Conservation (phyloP, 1,140 invertebrate genomes). For the Hyphantria cunea region DNA sequence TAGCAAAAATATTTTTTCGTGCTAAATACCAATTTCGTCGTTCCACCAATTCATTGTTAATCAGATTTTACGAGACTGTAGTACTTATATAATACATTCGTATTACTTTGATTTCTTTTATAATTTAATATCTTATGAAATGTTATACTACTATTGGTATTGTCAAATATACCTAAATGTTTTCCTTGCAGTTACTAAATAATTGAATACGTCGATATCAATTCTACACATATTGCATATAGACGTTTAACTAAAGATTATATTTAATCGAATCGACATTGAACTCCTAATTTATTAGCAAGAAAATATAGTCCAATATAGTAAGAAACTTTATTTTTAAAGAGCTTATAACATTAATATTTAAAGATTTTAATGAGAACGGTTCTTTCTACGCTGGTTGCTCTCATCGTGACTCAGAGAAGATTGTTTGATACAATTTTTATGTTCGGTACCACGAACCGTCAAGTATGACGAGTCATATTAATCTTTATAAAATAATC, state of each 20-base stretch:
- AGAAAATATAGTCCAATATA: constrained; percentile 36
- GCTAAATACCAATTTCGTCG: no score
- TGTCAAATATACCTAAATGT: neutral
- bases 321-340: constrained; percentile 18
- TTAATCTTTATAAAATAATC: constrained; percentile 76
- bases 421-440: constrained; percentile 58
- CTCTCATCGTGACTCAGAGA: constrained; percentile 41
- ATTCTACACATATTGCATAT: constrained; percentile 25
- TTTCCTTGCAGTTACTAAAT: constrained; percentile 20
- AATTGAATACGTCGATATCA: constrained; percentile 29
- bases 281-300: constrained; percentile 48
- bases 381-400: constrained; percentile 34
- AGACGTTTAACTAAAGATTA: constrained; percentile 34
- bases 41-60: no score
- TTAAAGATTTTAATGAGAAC: constrained; percentile 13
- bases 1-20: no score
- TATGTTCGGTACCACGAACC: constrained; percentile 42
- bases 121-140: no score
- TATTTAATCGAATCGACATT: constrained; percentile 45
- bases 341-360: constrained; percentile 2
- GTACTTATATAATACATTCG: no score
- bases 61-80: no score
- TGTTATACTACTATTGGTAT: neutral
- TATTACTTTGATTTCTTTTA: no score
- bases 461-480: constrained; percentile 68